Percentiles rank a stretch among this genome's conserved stretches.
Conservation (phyloP, 2,888 invertebrate genomes). For the Enchytraeus crypticus region DNA sequence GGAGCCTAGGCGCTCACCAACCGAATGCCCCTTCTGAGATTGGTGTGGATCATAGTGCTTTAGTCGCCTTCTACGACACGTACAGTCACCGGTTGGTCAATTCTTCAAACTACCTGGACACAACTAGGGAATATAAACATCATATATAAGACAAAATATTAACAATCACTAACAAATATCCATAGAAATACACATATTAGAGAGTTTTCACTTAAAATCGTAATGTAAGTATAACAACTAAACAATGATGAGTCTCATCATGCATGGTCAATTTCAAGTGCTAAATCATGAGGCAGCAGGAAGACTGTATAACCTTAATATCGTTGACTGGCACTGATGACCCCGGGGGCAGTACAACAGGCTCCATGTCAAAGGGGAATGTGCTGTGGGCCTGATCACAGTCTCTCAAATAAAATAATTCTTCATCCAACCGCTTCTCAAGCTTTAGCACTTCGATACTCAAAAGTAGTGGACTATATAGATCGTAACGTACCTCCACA, state of each 20-base stretch:
- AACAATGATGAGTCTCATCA: too few species aligned
- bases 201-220: background rate
- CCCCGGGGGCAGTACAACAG: constrained; percentile 68
- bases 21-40: too few species aligned
- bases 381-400: constrained; percentile 84
- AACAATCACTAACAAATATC: background rate
- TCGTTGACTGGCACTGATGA: constrained; percentile 67
- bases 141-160: too few species aligned
- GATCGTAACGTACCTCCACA: constrained; percentile 66
- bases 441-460: constrained; percentile 80
- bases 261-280: too few species aligned
- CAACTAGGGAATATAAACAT: too few species aligned
- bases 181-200: background rate
- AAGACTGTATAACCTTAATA: constrained; percentile 40
- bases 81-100: too few species aligned
- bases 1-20: too few species aligned
- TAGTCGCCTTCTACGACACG: too few species aligned
- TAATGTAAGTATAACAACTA: too few species aligned
- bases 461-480: constrained; percentile 87
- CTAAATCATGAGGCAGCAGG: too few species aligned
- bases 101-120: too few species aligned
- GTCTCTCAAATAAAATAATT: constrained; percentile 75
- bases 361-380: constrained; percentile 82
- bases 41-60: too few species aligned
- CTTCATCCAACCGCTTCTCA: constrained; percentile 84